These are phyloP conservation scores for Rhabdophis nuchalis DNA, from an alignment of 2,797 vertebrate genomes.

Conservation along the genomic window DNA sequence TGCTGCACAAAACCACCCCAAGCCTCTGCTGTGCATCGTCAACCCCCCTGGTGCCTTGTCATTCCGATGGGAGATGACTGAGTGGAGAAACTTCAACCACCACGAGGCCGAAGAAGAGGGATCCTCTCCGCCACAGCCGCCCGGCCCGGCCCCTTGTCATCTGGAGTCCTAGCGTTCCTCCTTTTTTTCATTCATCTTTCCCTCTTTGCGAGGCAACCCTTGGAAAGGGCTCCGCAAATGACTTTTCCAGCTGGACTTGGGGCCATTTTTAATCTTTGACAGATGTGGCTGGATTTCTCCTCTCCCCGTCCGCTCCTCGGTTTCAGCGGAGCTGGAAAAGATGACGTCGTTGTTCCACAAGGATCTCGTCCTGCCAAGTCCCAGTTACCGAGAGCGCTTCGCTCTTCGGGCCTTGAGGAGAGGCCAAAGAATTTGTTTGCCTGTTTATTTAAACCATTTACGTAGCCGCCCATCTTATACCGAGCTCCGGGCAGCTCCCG, in stretches of 20 bases:
- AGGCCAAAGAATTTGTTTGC: neutral
- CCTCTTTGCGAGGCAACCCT: neutral
- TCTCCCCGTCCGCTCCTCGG: neutral
- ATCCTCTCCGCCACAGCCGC: neutral
- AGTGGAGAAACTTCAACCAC: neutral
- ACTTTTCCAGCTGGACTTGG: conserved; percentile 17
- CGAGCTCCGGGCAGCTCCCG: neutral
- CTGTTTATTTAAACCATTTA: neutral
- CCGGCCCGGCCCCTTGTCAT: neutral
- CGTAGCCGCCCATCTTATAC: neutral
- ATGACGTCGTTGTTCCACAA: neutral
- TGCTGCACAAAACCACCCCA: neutral
- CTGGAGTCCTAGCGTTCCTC: neutral
- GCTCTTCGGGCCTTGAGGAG: neutral
- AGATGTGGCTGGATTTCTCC: neutral
- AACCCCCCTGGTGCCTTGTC: neutral
- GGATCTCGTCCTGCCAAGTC: neutral
- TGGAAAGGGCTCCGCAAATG: neutral
- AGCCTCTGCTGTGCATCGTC: neutral
- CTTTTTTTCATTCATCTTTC: conserved; percentile 18
- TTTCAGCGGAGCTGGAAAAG: neutral
- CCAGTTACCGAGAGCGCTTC: neutral
- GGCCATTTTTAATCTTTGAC: conserved; percentile 28
- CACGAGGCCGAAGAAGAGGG: neutral
- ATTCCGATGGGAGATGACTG: neutral